Base-by-base conservation (phyloP, 2,113 vertebrate genomes). In the Phyllopteryx taeniolatus region DNA sequence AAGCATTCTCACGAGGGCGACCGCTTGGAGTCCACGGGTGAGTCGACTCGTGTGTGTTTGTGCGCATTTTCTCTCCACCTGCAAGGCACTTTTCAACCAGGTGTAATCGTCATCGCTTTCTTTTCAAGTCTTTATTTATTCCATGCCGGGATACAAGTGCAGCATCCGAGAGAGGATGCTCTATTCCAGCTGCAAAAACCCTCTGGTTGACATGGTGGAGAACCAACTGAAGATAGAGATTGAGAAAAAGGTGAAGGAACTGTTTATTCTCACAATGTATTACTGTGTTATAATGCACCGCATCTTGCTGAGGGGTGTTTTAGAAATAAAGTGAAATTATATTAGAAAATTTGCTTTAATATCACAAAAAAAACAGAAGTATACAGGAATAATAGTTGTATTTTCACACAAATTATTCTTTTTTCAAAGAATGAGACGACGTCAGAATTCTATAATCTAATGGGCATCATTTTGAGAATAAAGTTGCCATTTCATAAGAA, bases 121-220 rank as follows among this genome's bases (percentile, higher is more conserved):
- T 39, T 15, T 27, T 67, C 35, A 90, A 99, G 97, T 99, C 85
- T 99, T 99, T 91, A 96, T 99, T 88, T 99, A 99, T 88, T 98
- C 98, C 57, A 99, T 99, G 97, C 97, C 97, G 15, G 97, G 97
- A 1, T 98, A 98, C 80, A 95, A 89, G 14, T 98, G 98, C 83
- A 96, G 96, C 85, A 98, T 98, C 93, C 92, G 90, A 83, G 98
- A 99, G 86, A 93, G 98, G 83, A 99, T 99, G 98, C 91, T 99
- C 4, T 98, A 99, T 83, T 99, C 98, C 68, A 99, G 98, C 88
- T 99, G 97, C 91, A 98, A 98, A 90, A 96, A 91, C 68, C 94
- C 95, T 22, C 81, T 98, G 65, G 85, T 98, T 13, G 95, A 98
- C 80, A 95, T 95, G 88, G 94, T 95, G 80, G 96, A 98, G 88